A percentile compares a stretch with the other conserved stretches of the same genome.
These are phyloP conservation scores for Parelbella ahira DNA, from an alignment of 2,888 invertebrate species.

Conservation along the genomic window DNA sequence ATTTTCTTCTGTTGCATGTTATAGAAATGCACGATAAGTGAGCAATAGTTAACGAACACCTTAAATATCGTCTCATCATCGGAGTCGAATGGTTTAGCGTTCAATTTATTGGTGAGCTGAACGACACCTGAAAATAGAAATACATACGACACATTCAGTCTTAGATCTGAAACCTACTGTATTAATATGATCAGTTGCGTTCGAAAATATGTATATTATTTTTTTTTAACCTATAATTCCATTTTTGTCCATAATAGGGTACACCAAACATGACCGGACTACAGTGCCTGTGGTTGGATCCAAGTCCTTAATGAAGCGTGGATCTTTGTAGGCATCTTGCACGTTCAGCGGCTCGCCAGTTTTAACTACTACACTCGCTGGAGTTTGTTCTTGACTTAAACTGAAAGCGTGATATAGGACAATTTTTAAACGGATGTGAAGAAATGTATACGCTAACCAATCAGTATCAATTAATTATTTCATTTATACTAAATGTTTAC, in stretches of 20 bases:
- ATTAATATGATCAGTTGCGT: too few species aligned
- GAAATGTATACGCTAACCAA: too few species aligned
- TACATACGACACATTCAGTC: too few species aligned
- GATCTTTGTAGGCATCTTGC: constrained; percentile 77
- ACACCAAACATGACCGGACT: constrained; percentile 76
- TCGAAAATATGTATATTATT: too few species aligned
- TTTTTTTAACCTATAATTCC: constrained; percentile 75
- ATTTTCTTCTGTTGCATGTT: constrained; percentile 71
- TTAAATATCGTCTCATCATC: constrained; percentile 79
- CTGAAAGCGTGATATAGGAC: constrained; percentile 46
- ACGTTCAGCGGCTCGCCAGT: constrained; percentile 74
- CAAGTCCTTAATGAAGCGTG: constrained; percentile 73
- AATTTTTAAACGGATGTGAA: too few species aligned
- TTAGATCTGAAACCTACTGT: too few species aligned
- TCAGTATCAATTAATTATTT: too few species aligned
- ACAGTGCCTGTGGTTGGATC: constrained; percentile 79
- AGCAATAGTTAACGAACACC: constrained; percentile 80
- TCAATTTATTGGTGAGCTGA: constrained; percentile 79
- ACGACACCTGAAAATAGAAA: constrained; percentile 77
- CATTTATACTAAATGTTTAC: too few species aligned
- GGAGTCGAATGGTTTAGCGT: constrained; percentile 61
- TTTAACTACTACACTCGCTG: constrained; percentile 75
- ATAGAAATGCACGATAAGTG: constrained; percentile 79
- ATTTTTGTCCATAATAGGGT: constrained; percentile 74
- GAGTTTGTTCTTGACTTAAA: constrained; percentile 68